These are phyloP conservation scores for Cantharis nigra DNA, from an alignment of 2,888 invertebrate species.

Conservation along the genomic window DNA sequence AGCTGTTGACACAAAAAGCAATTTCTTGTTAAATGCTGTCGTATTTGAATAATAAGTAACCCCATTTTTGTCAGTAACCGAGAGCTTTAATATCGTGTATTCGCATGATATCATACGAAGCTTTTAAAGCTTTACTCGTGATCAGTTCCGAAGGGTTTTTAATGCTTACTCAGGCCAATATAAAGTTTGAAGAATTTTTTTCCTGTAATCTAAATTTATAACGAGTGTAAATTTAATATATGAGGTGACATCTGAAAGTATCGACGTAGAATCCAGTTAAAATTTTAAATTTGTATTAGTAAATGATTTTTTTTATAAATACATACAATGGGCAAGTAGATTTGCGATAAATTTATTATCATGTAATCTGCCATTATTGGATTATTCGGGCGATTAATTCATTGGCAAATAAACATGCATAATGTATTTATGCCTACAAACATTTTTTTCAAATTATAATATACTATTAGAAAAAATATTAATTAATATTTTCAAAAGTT, in stretches of 20 bases:
- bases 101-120: conserved; percentile 14
- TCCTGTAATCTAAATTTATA: neutral
- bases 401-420: no score
- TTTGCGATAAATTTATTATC: neutral
- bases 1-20: neutral
- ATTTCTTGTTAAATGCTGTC: neutral
- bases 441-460: no score
- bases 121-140: conserved; percentile 10
- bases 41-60: conserved; percentile 5
- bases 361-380: neutral
- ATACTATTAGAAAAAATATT: no score
- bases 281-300: no score
- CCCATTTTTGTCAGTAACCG: neutral
- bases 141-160: neutral
- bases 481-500: no score
- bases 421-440: no score
- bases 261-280: neutral
- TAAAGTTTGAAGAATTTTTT: neutral
- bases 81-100: conserved; percentile 3
- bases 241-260: neutral
- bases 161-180: conserved; percentile 11
- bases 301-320: neutral
- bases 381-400: neutral
- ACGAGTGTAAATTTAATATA: neutral
- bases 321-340: neutral